Base-by-base conservation (phyloP, 2,888 invertebrate species). In the Melanophora roralis region DNA sequence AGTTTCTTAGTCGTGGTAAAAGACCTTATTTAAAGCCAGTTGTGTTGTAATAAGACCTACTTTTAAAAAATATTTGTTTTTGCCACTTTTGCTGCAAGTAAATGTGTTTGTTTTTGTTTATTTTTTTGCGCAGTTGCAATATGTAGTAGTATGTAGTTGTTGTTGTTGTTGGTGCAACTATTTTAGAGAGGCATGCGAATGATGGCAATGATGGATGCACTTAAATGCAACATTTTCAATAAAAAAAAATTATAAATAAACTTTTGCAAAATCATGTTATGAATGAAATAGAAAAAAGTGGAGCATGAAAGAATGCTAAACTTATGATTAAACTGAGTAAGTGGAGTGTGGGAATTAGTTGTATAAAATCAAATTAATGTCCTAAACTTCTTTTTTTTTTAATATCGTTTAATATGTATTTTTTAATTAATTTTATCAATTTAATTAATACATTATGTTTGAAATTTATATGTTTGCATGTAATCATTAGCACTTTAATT, bases 31-130 rank as follows among this genome's bases (percentile, higher is more conserved):
- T 74, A 51, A 64, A 76, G 62, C 57, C 68, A 55, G 69, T 57
- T 62, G 68, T 76, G 76, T 76, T 76, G 76, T 69, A 69, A 76
- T 69, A 55, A 76, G 62, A 78, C 72, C 72, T 73, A 67, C 67
- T 78, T 77, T 69, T 64, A 27, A 27, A 27, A 27, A 27, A 27
- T 1, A 38, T 60, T 40, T 53, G 43, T 32, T 59, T 59, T 57
- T 51, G 21, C n/a, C n/a, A 27, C 59, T 59, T 47, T 34, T 65
- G 65, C 36, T 57, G 21, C 43, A 21, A 49, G 16, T 38, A 55
- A 65, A 60, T 72, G 65, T 69, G 47, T 64, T 49, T 59, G 69
- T 62, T 27, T 27, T 27, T 27, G 4, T 27, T 3, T 27, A 5
- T 27, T 27, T 27, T 71, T 55, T 32, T 53, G 14, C 75, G 72